Percentiles rank a stretch among this genome's conserved stretches.
These are phyloP conservation scores for Liolophura sinensis DNA, from an alignment of 1,140 invertebrate species.

Conservation along the genomic window DNA sequence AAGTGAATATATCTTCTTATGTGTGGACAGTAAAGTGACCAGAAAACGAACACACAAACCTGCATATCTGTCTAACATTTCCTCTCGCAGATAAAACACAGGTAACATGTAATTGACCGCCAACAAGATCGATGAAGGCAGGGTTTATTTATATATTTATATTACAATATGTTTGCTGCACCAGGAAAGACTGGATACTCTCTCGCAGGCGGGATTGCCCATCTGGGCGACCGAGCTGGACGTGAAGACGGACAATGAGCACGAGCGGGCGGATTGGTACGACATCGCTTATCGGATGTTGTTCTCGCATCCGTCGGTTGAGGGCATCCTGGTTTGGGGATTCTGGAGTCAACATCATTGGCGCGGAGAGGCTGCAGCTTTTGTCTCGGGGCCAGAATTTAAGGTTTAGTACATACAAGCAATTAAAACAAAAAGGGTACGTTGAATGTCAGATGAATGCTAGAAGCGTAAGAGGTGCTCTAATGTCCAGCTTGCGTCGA, in stretches of 20 bases:
- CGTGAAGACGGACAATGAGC: constrained; percentile 6
- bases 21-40: too few species aligned
- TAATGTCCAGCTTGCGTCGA: too few species aligned
- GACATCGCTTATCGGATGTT: constrained; percentile 7
- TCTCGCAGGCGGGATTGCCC: constrained; percentile 15
- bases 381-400: constrained; percentile 7
- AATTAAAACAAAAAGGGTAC: too few species aligned
- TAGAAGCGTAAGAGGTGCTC: too few species aligned
- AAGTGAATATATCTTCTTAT: too few species aligned
- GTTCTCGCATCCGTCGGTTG: constrained; percentile 18
- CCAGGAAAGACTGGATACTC: constrained; percentile 12
- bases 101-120: too few species aligned
- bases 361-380: constrained; percentile 6
- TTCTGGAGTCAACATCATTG: constrained; percentile 19
- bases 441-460: too few species aligned
- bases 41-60: too few species aligned
- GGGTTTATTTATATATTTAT: too few species aligned
- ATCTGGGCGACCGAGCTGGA: constrained; percentile 27
- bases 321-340: constrained; percentile 24
- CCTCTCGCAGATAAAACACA: too few species aligned
- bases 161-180: neutral
- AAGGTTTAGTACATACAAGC: neutral
- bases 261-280: constrained; percentile 17
- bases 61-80: too few species aligned
- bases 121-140: too few species aligned